A percentile compares a stretch with the other conserved stretches of the same genome.
Evolutionary conservation across 2,113 vertebrate species (phyloP).

Genomic region (Nerophis ophidion): DNA sequence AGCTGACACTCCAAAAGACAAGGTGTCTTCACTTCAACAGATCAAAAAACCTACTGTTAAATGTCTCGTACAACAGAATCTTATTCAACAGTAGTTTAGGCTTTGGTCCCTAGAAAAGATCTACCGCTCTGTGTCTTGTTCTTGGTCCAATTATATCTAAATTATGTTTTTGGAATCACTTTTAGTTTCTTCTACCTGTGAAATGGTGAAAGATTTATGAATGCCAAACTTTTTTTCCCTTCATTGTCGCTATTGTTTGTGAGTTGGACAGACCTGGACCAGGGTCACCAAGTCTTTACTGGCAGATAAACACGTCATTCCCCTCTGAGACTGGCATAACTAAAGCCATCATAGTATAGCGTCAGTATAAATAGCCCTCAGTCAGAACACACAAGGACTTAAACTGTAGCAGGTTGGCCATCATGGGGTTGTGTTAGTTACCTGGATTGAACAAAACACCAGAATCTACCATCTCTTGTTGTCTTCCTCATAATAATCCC

Average conservation of each 20-base stretch:
- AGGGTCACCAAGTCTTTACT: conserved; percentile 9
- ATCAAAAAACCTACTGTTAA: too few species aligned
- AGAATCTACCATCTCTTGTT: conserved; percentile 58
- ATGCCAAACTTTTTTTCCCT: too few species aligned
- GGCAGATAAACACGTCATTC: conserved; percentile 23
- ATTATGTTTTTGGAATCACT: too few species aligned
- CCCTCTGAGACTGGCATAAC: conserved; percentile 28
- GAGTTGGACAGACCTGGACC: conserved; percentile 8
- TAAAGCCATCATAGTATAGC: conserved; percentile 45
- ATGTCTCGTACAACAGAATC: too few species aligned
- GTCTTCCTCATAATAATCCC: conserved; percentile 69
- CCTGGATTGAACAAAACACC: conserved; percentile 64
- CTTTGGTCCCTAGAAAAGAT: too few species aligned
- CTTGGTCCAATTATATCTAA: too few species aligned
- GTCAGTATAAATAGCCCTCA: conserved; percentile 46
- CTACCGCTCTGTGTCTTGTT: too few species aligned
- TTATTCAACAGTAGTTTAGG: too few species aligned
- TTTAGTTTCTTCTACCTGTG: too few species aligned
- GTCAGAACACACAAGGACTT: conserved; percentile 50
- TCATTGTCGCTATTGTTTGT: conserved; percentile 30
- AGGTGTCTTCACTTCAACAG: too few species aligned
- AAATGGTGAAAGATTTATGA: too few species aligned
- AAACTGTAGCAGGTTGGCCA: conserved; percentile 46
- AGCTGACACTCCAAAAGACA: too few species aligned
- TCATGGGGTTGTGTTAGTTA: conserved; percentile 58